A percentile compares a stretch with the other conserved stretches of the same genome.
These are phyloP conservation scores for Podargus strigoides DNA, from an alignment of 2,797 vertebrate genomes.

Conservation along the genomic window DNA sequence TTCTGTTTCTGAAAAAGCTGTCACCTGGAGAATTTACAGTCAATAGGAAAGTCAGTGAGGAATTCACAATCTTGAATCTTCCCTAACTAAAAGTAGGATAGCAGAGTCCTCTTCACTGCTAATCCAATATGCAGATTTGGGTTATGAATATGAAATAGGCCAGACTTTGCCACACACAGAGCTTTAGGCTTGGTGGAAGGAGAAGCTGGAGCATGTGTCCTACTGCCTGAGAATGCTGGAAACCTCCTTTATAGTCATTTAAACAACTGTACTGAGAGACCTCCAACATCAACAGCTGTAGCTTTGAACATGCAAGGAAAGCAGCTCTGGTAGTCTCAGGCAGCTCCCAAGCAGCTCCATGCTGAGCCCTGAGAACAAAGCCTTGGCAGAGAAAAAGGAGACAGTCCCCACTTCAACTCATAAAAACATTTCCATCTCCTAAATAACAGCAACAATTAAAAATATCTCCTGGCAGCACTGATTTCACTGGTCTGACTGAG, in stretches of 20 bases:
- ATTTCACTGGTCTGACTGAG: neutral
- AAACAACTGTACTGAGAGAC: conserved; percentile 20
- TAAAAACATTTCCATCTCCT: neutral
- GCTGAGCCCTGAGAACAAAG: neutral
- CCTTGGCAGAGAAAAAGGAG: neutral
- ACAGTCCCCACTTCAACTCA: neutral
- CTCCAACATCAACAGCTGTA: conserved; percentile 42
- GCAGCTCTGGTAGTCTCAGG: conserved; percentile 44
- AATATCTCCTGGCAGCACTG: neutral
- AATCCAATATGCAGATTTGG: neutral
- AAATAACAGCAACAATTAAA: neutral
- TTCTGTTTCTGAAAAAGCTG: neutral
- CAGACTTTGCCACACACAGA: neutral
- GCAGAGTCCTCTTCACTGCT: neutral
- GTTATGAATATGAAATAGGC: neutral
- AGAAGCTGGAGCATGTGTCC: conserved; percentile 6
- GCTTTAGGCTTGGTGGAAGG: neutral
- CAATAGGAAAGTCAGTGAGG: neutral
- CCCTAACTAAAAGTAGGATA: neutral
- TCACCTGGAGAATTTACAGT: neutral
- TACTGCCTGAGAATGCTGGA: conserved; percentile 21
- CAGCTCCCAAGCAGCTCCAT: neutral
- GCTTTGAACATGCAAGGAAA: neutral
- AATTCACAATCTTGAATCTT: neutral
- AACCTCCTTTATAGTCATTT: neutral